Base-by-base conservation (phyloP, 1,140 invertebrate genomes). In the Leptinotarsa defecta region DNA sequence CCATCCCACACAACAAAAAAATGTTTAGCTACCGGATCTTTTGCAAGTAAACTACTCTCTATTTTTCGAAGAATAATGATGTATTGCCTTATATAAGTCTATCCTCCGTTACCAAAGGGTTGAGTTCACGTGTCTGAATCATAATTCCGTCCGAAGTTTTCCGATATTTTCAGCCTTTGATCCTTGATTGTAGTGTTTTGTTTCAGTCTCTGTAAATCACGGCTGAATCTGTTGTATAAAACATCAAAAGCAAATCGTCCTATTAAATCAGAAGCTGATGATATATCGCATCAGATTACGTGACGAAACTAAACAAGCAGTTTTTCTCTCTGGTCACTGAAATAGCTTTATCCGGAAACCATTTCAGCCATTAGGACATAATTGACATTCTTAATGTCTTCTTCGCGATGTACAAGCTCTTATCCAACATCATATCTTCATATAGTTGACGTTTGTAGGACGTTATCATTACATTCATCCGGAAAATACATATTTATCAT, bases 361-460 rank as follows among this genome's bases (percentile, higher is more conserved):
- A 27, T 65, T 20, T 20, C 63, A 27, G 24, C 63, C 63, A 65
- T 65, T 24, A 65, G 63, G 63, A 65, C 63, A 65, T 65, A 65
- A 65, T 65, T 65, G 63, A 65, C 63, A 65, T 65, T 65, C 63
- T 20, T 65, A 65, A 65, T 65, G 63, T 65, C 63, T 65, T 65
- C 63, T 65, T 22, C 24, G 63, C 19, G 13, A 65, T 27, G 63
- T 22, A 65, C 63, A 65, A 13, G 24, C 20, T 13, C 63, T 65
- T 65, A 65, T 65, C 63, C 24, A 13, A 19, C 19, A 65, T 65
- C 68, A 69, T 69, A 69, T 69, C 19, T 24, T 65, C 68, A 69
- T 69, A 69, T 69, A 19, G 68, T 48, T 13, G 43, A 48, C 48
- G 43, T 48, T 17, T 69, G 19, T 69, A 20, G 67, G 48, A 34